These are phyloP conservation scores for Chrosomus eos DNA, from an alignment of 2,797 vertebrate species.

Conservation along the genomic window DNA sequence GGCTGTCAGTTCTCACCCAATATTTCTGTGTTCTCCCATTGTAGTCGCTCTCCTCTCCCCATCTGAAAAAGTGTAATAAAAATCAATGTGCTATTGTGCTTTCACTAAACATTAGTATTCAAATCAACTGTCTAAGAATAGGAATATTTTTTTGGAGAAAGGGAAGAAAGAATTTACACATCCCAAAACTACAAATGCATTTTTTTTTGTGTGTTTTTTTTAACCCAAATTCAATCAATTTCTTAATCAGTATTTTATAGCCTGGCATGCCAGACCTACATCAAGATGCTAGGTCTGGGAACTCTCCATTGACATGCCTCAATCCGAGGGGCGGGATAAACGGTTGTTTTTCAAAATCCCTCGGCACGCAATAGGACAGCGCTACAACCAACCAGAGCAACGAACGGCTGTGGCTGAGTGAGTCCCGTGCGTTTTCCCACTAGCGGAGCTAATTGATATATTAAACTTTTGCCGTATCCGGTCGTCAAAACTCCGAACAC, in stretches of 20 bases:
- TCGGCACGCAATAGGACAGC: too few relatives aligned
- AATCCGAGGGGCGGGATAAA: too few relatives aligned
- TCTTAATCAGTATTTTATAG: neutral
- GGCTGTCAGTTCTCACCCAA: slow-evolving; percentile 83
- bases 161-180: slow-evolving; percentile 7
- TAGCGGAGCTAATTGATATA: too few relatives aligned
- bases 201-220: neutral
- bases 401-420: too few relatives aligned
- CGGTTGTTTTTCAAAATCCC: too few relatives aligned
- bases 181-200: neutral
- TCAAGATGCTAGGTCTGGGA: too few relatives aligned
- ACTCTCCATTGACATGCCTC: too few relatives aligned
- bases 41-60: slow-evolving; percentile 88
- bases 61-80: slow-evolving; percentile 75
- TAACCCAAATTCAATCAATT: neutral
- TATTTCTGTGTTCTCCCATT: slow-evolving; percentile 86
- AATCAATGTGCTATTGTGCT: slow-evolving; percentile 17
- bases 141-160: neutral
- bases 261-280: too few relatives aligned
- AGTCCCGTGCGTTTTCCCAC: too few relatives aligned
- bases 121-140: neutral
- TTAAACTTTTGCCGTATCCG: too few relatives aligned
- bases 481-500: too few relatives aligned
- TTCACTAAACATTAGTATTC: neutral
- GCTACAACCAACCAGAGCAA: too few relatives aligned